A percentile compares a stretch with the other conserved stretches of the same genome.
Conservation (phyloP, 2,888 invertebrate genomes). For the Xanthorhoe spadicearia region DNA sequence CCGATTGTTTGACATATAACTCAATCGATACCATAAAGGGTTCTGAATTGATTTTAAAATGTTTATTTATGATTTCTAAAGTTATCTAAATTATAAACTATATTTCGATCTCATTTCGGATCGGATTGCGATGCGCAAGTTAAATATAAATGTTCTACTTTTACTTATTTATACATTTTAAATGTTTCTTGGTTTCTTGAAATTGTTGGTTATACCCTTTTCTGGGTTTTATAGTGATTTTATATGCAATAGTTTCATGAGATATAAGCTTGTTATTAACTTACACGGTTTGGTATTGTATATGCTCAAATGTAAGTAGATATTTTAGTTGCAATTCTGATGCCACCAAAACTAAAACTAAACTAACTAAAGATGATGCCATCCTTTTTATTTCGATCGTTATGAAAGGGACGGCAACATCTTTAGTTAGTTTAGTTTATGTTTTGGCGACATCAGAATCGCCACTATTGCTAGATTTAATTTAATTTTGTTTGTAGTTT, state of each 20-base stretch:
- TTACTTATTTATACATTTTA: slow-evolving; percentile 19
- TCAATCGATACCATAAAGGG: slow-evolving; percentile 66
- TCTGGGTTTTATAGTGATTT: slow-evolving; percentile 22
- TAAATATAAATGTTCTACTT: slow-evolving; percentile 22
- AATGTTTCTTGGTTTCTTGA: slow-evolving; percentile 11
- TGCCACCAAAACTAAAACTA: too few relatives aligned
- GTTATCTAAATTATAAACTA: slow-evolving; percentile 33
- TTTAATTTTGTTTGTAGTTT: too few relatives aligned
- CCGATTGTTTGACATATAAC: slow-evolving; percentile 64
- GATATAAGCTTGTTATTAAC: slow-evolving; percentile 17
- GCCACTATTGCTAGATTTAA: too few relatives aligned
- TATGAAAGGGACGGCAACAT: too few relatives aligned
- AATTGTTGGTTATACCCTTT: slow-evolving; percentile 22
- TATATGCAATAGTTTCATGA: slow-evolving; percentile 28
- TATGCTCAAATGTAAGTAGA: slow-evolving; percentile 2
- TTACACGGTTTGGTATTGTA: slow-evolving; percentile 11
- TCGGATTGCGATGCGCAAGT: slow-evolving; percentile 16
- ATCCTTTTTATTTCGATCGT: too few relatives aligned
- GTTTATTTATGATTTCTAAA: slow-evolving; percentile 56
- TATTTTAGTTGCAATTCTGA: not conserved
- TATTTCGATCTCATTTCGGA: slow-evolving; percentile 29
- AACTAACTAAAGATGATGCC: too few relatives aligned
- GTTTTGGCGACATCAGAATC: too few relatives aligned
- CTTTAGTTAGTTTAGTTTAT: too few relatives aligned
- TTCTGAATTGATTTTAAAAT: slow-evolving; percentile 54